Base-by-base conservation (phyloP, 2,888 invertebrate genomes). In the Adelognathus sp. region DNA sequence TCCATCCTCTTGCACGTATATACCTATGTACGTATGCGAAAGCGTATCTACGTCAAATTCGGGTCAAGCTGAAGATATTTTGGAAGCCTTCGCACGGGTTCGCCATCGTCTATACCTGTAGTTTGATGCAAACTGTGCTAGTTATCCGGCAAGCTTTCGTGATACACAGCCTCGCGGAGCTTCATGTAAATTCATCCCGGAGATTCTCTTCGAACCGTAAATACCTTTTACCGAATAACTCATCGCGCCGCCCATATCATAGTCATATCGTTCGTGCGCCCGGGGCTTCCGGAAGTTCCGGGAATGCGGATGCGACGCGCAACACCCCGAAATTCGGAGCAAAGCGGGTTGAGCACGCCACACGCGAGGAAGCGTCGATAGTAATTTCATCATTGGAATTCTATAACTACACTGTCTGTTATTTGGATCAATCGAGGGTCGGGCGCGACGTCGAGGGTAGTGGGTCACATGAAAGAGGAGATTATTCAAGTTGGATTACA, bases 201-300 rank as follows among this genome's bases (percentile, higher is more conserved):
- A 67, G 54, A n/a, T 79, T 79, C 75, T 56, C 75, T 31, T 16
- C 36, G 41, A n/a, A 67, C 79, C 79, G 74, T 67, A 75, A 75
- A 79, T 79, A 75, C 75, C 79, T 75, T 50, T 44, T 61, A 46
- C 66, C 74, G 61, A 61, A 79, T 79, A 79, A 75, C 75, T 75
- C 75, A 72, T 79, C 31, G 58, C 39, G 56, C 7, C 39, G 2
- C 24, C 21, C n/a, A 14, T 1, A n/a, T 3, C 29, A 2, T 46
- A 46, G 27, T 18, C 5, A 3, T 11, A 14, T 16, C 52, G 46
- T 3, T 14, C 16, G 27, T 36, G 69, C 74, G 54, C 70, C 7
- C n/a, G n/a, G 46, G 54, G 71, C 71, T 75, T 75, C 27, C 24
- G 54, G 44, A 70, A 61, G 50, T 66, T 71, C 36, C 39, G 71